phyloP scores from a whole-genome alignment of 1,140 invertebrate genomes.

The Aphelinus certus region DNA sequence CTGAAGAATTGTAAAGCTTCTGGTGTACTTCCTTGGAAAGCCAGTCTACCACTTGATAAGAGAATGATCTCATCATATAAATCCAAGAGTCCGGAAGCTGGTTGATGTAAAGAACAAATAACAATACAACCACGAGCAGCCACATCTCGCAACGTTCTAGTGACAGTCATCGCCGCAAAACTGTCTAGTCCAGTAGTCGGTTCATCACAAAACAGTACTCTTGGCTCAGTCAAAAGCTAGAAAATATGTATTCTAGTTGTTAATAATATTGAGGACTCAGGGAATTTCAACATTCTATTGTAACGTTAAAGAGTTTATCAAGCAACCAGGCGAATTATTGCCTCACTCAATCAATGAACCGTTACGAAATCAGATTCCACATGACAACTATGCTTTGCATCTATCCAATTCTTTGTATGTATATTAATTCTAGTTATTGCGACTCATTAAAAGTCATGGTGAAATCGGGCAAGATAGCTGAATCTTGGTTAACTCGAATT shows the following conservation, averaged over 20 bases:
- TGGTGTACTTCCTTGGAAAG: constrained; percentile 79
- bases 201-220: constrained; percentile 83
- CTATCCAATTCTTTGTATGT: too few relatives aligned
- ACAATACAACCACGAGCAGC: constrained; percentile 78
- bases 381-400: too few relatives aligned
- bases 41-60: constrained; percentile 80
- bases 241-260: constrained; percentile 38
- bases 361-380: too few relatives aligned
- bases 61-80: constrained; percentile 83
- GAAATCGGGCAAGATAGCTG: too few relatives aligned
- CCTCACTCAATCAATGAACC: too few relatives aligned
- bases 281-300: too few relatives aligned
- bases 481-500: too few relatives aligned
- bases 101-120: constrained; percentile 88
- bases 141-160: constrained; percentile 74
- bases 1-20: constrained; percentile 73
- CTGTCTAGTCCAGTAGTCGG: constrained; percentile 87
- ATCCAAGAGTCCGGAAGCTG: constrained; percentile 84
- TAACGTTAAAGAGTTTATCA: too few relatives aligned
- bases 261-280: background rate
- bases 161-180: constrained; percentile 78
- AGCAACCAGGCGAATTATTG: too few relatives aligned
- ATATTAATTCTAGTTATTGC: too few relatives aligned
- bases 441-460: too few relatives aligned
- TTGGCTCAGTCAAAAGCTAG: constrained; percentile 78